phyloP scores from a whole-genome alignment of 2,797 vertebrate species.

The Pachyuromys duprasi region DNA sequence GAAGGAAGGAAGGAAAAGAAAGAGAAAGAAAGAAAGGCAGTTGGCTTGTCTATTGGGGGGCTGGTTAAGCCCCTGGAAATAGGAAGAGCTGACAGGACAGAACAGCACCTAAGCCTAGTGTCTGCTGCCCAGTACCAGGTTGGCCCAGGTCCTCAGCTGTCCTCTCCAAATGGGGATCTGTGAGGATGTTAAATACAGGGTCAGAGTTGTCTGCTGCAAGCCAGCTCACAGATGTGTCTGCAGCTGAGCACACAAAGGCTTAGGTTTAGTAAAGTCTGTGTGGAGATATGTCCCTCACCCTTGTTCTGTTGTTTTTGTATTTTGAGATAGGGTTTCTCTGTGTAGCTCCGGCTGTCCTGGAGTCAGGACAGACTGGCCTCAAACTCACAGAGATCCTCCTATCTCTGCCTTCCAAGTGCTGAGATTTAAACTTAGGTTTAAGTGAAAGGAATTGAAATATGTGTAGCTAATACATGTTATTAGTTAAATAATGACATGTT shows the following conservation, averaged over 20 bases:
- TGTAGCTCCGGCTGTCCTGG: no score
- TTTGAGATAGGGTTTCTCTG: no score
- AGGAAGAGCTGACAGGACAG: neutral
- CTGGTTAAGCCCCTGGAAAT: neutral
- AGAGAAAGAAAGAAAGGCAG: neutral
- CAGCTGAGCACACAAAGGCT: neutral
- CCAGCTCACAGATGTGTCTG: neutral
- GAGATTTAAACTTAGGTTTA: neutral
- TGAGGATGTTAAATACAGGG: neutral
- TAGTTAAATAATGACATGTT: conserved; percentile 3
- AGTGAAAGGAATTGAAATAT: conserved; percentile 11
- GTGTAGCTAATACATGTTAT: neutral
- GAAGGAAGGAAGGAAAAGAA: neutral
- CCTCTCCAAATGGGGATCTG: neutral
- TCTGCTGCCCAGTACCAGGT: neutral
- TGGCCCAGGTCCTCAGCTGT: rapidly evolving
- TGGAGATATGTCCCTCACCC: neutral
- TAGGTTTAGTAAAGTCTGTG: neutral
- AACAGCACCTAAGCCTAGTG: neutral
- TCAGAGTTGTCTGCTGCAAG: neutral
- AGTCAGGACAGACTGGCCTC: no score
- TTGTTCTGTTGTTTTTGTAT: neutral
- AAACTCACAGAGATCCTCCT: no score
- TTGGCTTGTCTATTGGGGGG: neutral
- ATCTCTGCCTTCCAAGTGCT: no score